Percentiles rank a stretch among this genome's conserved stretches.
Evolutionary conservation across 2,113 vertebrate genomes (phyloP).

Genomic region (Chelonoidis abingdonii): DNA sequence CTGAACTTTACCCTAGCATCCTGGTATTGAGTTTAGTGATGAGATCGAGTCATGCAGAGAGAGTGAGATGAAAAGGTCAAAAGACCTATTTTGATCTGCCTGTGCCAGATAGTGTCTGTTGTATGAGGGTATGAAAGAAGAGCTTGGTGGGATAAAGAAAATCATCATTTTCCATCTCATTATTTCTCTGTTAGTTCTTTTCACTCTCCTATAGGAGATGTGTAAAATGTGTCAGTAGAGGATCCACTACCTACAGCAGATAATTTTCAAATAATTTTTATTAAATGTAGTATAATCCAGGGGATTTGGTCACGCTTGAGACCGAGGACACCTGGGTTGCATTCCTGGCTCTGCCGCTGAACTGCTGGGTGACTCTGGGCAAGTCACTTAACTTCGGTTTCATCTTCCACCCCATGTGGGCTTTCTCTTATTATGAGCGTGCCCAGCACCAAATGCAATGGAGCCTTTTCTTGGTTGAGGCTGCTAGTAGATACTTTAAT

Average conservation of each 20-base stretch:
- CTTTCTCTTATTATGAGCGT: background rate
- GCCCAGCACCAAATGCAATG: background rate
- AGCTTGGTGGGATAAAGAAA: background rate
- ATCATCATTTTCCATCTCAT: background rate
- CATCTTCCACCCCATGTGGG: too few relatives aligned
- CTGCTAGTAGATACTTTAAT: background rate
- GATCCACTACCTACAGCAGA: background rate
- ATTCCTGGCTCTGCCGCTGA: background rate
- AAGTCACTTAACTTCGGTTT: background rate
- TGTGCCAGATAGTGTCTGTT: background rate
- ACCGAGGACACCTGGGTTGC: background rate
- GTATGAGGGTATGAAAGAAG: background rate
- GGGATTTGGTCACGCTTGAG: background rate
- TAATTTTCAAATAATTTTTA: background rate
- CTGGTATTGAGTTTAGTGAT: background rate
- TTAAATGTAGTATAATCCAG: too few relatives aligned
- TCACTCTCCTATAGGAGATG: background rate
- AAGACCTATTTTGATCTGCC: background rate
- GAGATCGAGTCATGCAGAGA: background rate
- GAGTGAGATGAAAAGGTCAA: background rate
- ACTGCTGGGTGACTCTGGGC: background rate
- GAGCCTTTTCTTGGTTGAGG: background rate
- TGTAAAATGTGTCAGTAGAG: background rate
- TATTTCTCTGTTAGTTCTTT: background rate
- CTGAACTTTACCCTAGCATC: too few relatives aligned